Conservation (phyloP, 2,888 invertebrate genomes). For the Antheraea yamamai region DNA sequence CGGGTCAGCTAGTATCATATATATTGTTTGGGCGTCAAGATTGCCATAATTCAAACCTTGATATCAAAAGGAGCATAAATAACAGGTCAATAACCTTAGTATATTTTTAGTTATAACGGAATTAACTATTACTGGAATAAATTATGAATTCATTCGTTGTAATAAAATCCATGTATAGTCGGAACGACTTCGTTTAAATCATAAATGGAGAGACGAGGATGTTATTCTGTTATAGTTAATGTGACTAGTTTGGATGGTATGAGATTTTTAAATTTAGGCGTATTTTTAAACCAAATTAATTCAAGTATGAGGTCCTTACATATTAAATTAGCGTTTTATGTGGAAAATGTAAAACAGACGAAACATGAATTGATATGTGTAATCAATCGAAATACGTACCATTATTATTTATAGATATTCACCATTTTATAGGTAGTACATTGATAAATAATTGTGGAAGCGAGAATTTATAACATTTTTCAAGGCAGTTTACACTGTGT, state of each 20-base stretch:
- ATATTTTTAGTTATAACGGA: constrained; percentile 15
- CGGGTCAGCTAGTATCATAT: no score
- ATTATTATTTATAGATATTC: no score
- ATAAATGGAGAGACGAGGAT: constrained; percentile 15
- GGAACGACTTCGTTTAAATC: constrained; percentile 10
- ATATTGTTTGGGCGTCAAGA: not conserved
- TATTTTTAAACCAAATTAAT: not conserved
- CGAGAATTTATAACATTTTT: no score
- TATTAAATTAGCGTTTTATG: no score
- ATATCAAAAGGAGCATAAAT: not conserved
- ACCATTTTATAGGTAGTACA: no score
- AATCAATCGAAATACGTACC: no score
- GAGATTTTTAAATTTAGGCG: not conserved
- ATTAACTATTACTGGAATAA: constrained; percentile 2
- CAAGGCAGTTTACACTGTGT: no score
- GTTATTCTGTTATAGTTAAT: constrained; percentile 16
- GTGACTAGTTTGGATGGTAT: not conserved
- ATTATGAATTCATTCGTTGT: constrained; percentile 16
- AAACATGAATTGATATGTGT: no score
- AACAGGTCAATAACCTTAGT: constrained; percentile 9
- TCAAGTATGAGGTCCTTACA: not conserved
- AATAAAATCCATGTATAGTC: constrained; percentile 16
- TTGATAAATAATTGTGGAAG: no score
- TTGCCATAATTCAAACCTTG: constrained; percentile 3
- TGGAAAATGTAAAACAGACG: no score